Percentiles rank a stretch among this genome's conserved stretches.
Conservation (phyloP, 2,888 invertebrate genomes). For the Trichopria drosophilae region DNA sequence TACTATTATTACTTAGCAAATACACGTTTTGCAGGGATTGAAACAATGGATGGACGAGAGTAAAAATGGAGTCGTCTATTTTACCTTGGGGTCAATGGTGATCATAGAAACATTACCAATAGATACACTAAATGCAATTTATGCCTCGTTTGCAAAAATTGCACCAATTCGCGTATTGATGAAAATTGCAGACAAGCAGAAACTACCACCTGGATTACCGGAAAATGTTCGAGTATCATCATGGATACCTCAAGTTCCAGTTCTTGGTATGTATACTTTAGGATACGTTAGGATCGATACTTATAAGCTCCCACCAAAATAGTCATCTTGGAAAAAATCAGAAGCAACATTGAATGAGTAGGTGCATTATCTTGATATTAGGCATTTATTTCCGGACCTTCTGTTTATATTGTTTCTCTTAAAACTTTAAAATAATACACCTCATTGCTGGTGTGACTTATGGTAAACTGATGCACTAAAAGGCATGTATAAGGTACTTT, state of each 20-base stretch:
- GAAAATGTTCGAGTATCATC: conserved; percentile 44
- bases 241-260: conserved; percentile 46
- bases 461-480: too few relatives aligned
- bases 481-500: too few relatives aligned
- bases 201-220: conserved; percentile 43
- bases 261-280: conserved; percentile 48
- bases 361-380: too few relatives aligned
- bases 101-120: conserved; percentile 46
- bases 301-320: too few relatives aligned
- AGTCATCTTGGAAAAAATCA: too few relatives aligned
- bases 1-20: too few relatives aligned
- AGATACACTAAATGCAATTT: conserved; percentile 36
- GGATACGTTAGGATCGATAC: too few relatives aligned
- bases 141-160: conserved; percentile 41
- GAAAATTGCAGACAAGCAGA: conserved; percentile 41
- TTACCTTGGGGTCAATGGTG: conserved; percentile 52
- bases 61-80: conserved; percentile 46
- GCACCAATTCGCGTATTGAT: conserved; percentile 47
- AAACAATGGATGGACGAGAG: conserved; percentile 49
- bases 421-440: too few relatives aligned
- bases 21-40: conserved; percentile 45
- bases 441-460: too few relatives aligned
- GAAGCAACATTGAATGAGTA: too few relatives aligned
- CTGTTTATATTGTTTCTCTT: too few relatives aligned
- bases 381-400: too few relatives aligned